Base-by-base conservation (phyloP, 2,888 invertebrate species). In the Hirtodrosophila histrioides region DNA sequence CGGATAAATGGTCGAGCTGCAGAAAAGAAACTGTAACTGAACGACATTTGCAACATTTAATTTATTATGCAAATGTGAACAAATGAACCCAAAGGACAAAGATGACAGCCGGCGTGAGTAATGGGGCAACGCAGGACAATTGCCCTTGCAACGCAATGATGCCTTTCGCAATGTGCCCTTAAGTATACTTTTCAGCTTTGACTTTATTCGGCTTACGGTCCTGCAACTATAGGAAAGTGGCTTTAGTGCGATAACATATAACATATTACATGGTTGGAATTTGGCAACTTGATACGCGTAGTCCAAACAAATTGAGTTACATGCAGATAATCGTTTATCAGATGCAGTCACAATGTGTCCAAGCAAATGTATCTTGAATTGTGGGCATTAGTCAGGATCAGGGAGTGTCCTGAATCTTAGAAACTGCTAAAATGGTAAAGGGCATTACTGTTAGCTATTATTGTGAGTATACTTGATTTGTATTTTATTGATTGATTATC, bases 51-150 rank as follows among this genome's bases (percentile, higher is more conserved):
- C 88, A 88, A 81, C 82, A 84, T 88, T 87, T 85, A 88, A 84
- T 88, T 84, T 84, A 84, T 87, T 87, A 84, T 84, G 85, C 87
- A 84, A 84, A 84, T 84, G 88, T 73, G 85, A 84, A 84, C 88
- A 88, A 84, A 84, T 84, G 88, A 78, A 69, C 70, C 68, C 62
- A 71, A 65, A 72, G 64, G 72, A 70, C 88, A 84, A 78, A 86
- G 87, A 88, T 88, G 88, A 84, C 84, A 88, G 75, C 54, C 48
- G 57, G 40, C 55, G 69, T 84, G 88, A 84, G 50, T 84, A 87
- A 84, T 84, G 83, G 69, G 88, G 65, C 78, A 36, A 29, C 70
- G 41, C 53, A 83, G 70, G 71, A 71, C 70, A 67, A 88, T 69
- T 68, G 76, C 65, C 67, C 70, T 23, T 33, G 55, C 57, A 29